Base-by-base conservation (phyloP, 2,888 invertebrate genomes). In the Metalampra italica region DNA sequence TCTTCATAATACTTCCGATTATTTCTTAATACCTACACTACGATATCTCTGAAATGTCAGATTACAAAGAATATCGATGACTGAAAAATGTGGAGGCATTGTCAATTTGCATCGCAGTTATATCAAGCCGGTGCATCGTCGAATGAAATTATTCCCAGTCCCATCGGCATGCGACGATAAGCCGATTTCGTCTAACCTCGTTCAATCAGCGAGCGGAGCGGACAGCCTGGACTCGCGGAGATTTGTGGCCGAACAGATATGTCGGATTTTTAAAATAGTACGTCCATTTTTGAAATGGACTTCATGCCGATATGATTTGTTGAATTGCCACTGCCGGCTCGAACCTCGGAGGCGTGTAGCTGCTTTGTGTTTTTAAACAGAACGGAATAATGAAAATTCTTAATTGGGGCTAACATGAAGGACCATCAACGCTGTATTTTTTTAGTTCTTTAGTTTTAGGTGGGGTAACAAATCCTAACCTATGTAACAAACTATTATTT, bases 151-250 rank as follows among this genome's bases (percentile, higher is more conserved):
- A 84, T 78, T 71, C 71, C 71, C 67, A 64, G 67, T 59, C 69
- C 76, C 67, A 75, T 71, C 71, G 76, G 58, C 55, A 22, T 22
- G 3, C 63, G 66, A 70, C 79, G 77, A 77, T 82, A 86, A 85
- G 81, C 82, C 79, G 83, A 85, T 86, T 85, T 76, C 71, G 73
- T 68, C 78, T 80, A 82, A 82, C 80, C 77, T 82, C 75, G 78
- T 84, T 78, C 84, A 82, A 82, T 84, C 84, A 82, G 75, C 58
- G 58, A 82, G 74, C 59, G 57, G 61, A 56, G 69, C 66, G 71
- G 64, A 64, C 62, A 57, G 59, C 66, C 40, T 67, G 61, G 65
- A 56, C 54, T 62, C 56, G 58, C 59, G 56, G 60, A 66, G 64
- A 67, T 66, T 64, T 68, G 62, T 61, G 64, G 56, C 50, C 43